Conservation (phyloP, 2,888 invertebrate species). For the Ferrisia virgata region DNA sequence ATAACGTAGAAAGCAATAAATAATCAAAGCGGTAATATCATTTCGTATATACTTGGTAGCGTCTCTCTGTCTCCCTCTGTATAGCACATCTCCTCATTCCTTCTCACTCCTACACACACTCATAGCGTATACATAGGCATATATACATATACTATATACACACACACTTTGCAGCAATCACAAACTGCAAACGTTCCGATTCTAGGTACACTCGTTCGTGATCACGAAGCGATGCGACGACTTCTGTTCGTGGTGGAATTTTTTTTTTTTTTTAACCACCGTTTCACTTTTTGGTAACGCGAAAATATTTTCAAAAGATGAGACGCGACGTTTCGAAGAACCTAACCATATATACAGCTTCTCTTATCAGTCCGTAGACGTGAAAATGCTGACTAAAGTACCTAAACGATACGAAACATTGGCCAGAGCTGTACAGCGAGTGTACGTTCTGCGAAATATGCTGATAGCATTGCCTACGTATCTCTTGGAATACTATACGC, state of each 20-base stretch:
- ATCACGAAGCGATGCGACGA: background rate
- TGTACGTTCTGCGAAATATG: too few species aligned
- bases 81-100: too few species aligned
- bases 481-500: too few species aligned
- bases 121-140: too few species aligned
- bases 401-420: too few species aligned
- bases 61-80: background rate
- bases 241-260: background rate
- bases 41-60: background rate
- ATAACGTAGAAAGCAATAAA: slow-evolving; percentile 14
- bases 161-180: background rate
- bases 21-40: slow-evolving; percentile 23
- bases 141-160: too few species aligned
- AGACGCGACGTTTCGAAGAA: background rate
- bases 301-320: background rate
- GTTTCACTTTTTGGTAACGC: background rate
- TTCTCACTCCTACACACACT: background rate
- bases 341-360: background rate
- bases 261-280: background rate
- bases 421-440: background rate
- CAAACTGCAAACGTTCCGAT: background rate
- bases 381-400: background rate
- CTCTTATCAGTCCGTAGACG: background rate
- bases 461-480: too few species aligned
- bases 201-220: slow-evolving; percentile 7